Percentiles rank a stretch among this genome's conserved stretches.
Evolutionary conservation across 2,797 vertebrate genomes (phyloP).

Genomic region (Falco novaeseelandiae): DNA sequence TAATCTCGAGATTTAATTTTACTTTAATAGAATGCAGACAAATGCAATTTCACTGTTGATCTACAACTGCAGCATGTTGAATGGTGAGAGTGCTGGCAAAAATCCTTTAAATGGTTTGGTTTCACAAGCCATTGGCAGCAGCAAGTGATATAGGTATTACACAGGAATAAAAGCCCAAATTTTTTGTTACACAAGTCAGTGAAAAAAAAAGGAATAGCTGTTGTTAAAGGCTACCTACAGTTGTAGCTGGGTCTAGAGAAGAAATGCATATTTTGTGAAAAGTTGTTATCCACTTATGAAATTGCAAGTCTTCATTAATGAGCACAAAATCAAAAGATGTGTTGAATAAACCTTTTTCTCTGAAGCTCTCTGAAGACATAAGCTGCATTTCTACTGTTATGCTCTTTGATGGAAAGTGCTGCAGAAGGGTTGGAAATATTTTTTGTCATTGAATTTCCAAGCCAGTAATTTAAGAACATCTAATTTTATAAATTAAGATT

Average conservation of each 20-base stretch:
- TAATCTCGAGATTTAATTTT: not conserved
- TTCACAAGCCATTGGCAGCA: not conserved
- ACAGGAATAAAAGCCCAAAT: not conserved
- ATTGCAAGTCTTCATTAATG: not conserved
- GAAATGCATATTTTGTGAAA: not conserved
- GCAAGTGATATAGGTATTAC: not conserved
- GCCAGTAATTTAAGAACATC: not conserved
- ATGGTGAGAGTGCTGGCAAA: not conserved
- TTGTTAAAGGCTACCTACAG: not conserved
- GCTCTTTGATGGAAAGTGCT: not conserved
- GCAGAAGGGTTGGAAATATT: not conserved
- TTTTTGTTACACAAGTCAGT: not conserved
- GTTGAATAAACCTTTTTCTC: not conserved
- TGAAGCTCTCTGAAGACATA: not conserved
- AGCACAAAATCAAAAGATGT: not conserved
- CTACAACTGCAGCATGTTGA: not conserved
- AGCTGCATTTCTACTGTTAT: not conserved
- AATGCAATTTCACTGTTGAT: not conserved
- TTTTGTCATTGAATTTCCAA: not conserved
- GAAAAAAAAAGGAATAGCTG: not conserved
- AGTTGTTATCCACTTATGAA: not conserved
- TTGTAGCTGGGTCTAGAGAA: not conserved
- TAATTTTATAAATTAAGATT: not conserved
- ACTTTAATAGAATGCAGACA: not conserved
- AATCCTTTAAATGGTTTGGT: not conserved